Base-by-base conservation (phyloP, 2,888 invertebrate species). In the Smittia sp. region DNA sequence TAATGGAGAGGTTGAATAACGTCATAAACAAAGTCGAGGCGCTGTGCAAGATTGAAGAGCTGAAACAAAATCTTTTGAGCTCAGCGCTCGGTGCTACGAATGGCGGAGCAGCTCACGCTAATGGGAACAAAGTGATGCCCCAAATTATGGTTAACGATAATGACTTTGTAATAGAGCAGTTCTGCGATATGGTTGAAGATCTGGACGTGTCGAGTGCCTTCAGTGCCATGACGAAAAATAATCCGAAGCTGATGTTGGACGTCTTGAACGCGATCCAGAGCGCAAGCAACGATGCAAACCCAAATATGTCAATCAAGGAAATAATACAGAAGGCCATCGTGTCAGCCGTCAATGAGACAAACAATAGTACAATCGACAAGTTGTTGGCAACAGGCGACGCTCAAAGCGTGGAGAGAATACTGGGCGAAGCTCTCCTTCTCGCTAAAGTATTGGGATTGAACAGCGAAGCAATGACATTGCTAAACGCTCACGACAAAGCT, bases 251-350 rank as follows among this genome's bases (percentile, higher is more conserved):
- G 7, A 65, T 76, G 22, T 75, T 76, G 27, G 74, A 86, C 86
- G 79, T 88, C 1, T 84, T 86, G 6, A 84, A 85, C 66, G 86
- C 90, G 6, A 80, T 89, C 9, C 83, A 85, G 25, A 86, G 86
- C 75, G 86, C 90, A 52, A 86, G 87, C 13, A 83, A 86, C 65
- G 27, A 24, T 9, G 24, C 72, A n/a, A 74, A 67, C 38, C 68
- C 74, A 1, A 73, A 75, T 52, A 74, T 75, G 41, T 87, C 88
- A 77, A 89, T 89, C 0, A 84, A 86, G 0, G 88, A 89, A 78
- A 85, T 86, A 0, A 82, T 91, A 20, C 88, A 89, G 79, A 87
- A 86, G 77, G 88, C 89, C 1, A 89, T 91, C 13, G 87, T 89
- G 0, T 82, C 85, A 62, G 87, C 89, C 0, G 86, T 90, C 0